Percentiles rank a stretch among this genome's conserved stretches.
Conservation (phyloP, 2,113 vertebrate species). For the Vulpes ferrilata region DNA sequence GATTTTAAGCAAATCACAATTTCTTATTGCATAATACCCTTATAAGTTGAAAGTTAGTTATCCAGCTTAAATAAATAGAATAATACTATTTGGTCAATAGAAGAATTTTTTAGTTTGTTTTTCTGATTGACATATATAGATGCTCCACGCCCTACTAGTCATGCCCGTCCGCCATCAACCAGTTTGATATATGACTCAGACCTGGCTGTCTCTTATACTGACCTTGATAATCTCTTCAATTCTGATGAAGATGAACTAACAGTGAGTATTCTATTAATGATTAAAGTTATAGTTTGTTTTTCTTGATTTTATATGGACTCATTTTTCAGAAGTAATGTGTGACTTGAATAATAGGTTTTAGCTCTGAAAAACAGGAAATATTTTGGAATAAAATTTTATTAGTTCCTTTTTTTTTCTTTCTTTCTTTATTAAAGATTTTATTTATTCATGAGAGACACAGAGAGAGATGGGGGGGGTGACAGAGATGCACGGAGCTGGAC, state of each 20-base stretch:
- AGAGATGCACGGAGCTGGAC: no score
- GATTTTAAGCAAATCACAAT: slow-evolving; percentile 17
- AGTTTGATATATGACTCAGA: slow-evolving; percentile 98
- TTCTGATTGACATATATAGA: slow-evolving; percentile 85
- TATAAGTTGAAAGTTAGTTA: background rate
- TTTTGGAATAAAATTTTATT: slow-evolving; percentile 37
- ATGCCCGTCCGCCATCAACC: slow-evolving; percentile 94
- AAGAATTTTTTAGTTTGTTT: slow-evolving; percentile 68
- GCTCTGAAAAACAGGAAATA: background rate
- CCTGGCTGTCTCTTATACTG: slow-evolving; percentile 96
- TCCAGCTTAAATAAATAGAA: slow-evolving; percentile 51
- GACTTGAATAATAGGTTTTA: slow-evolving; percentile 31
- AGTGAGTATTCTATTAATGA: slow-evolving; percentile 89
- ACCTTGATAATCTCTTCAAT: slow-evolving; percentile 99
- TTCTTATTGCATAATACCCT: background rate
- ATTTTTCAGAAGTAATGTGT: slow-evolving; percentile 25
- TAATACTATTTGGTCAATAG: slow-evolving; percentile 37
- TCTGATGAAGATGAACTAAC: slow-evolving; percentile 98
- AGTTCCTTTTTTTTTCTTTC: background rate
- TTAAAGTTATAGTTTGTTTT: slow-evolving; percentile 39
- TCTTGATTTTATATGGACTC: slow-evolving; percentile 48
- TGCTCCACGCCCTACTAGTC: slow-evolving; percentile 91
- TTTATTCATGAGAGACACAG: no score
- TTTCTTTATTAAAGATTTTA: no score
- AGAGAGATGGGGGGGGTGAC: no score